Conservation (phyloP, 1,140 invertebrate genomes). For the Ladona fulva region DNA sequence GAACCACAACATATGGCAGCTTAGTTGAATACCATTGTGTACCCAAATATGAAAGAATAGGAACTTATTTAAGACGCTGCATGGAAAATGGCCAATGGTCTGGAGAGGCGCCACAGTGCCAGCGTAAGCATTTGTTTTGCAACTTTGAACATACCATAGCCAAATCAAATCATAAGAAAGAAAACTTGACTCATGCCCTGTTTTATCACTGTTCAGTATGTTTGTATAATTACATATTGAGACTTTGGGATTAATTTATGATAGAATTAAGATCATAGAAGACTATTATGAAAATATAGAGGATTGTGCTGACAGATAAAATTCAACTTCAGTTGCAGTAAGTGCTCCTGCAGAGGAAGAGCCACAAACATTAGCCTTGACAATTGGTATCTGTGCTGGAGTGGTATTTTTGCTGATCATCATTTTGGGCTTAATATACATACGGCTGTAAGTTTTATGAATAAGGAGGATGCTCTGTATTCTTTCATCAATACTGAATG, state of each 20-base stretch:
- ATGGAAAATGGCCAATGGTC: slow-evolving; percentile 74
- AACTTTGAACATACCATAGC: neutral
- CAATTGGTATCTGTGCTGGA: slow-evolving; percentile 68
- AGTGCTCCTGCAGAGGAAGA: slow-evolving; percentile 51
- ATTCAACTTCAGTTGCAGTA: no score
- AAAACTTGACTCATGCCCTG: slow-evolving; percentile 11
- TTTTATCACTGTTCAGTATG: no score
- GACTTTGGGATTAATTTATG: no score
- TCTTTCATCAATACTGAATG: neutral
- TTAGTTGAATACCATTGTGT: slow-evolving; percentile 82
- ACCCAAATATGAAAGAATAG: slow-evolving; percentile 69
- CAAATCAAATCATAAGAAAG: neutral
- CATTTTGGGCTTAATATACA: slow-evolving; percentile 63
- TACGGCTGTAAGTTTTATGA: slow-evolving; percentile 55
- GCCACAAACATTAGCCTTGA: slow-evolving; percentile 56
- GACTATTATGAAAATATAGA: neutral
- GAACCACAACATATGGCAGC: slow-evolving; percentile 68
- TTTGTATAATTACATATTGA: no score
- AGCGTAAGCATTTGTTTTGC: slow-evolving; percentile 38
- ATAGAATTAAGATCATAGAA: no score
- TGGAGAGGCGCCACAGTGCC: slow-evolving; percentile 67
- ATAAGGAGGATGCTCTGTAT: neutral
- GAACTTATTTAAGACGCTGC: slow-evolving; percentile 72
- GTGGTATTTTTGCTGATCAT: slow-evolving; percentile 66
- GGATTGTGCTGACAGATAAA: no score